Evolutionary conservation across 2,797 vertebrate species (phyloP), one percentile per base, ranked within the genome.

Genomic region (Myoxocephalus aenaeus): DNA sequence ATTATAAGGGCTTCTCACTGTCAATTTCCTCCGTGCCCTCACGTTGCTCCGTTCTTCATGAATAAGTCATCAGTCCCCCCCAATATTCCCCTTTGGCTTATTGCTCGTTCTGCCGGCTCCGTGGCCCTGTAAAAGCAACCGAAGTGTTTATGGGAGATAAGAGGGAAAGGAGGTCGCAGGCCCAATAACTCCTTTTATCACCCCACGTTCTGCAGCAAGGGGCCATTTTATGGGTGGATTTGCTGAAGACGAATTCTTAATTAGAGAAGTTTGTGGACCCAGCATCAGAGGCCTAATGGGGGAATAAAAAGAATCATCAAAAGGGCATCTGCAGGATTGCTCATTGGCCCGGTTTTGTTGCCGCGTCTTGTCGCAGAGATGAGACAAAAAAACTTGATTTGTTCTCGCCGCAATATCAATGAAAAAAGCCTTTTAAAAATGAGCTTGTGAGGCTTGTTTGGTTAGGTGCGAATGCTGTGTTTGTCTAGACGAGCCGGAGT

Each of bases 81-180:
- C 22, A 68, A 81, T 73, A 73, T 79, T 79, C 86, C 89, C 90
- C 86, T 84, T 86, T 84, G 85, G 90, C 90, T 91, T 89, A 83
- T 81, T 87, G 89, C 90, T 86, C 80, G 48, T 82, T 79, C 80
- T 50, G 65, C 81, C 36, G 77, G 87, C 90, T 93, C 90, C 75
- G 18, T 67, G 34, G 87, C 81, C 87, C 86, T 84, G 92, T 95
- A 94, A 94, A 95, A 90, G 86, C 92, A 87, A 86, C 90, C 87
- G 88, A 94, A 92, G 91, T 94, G 92, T 95, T 95, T 94, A 95
- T 93, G 89, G 86, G 87, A 94, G 93, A 94, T 93, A 93, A 94
- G 95, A 94, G 89, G 90, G 86, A 59, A 86, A 87, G 83, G 91
- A 93, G 92, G 94, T 93, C 83, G 85, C 88, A 79, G 90, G 91